These are phyloP conservation scores for Patella vulgata DNA, from an alignment of 1,140 invertebrate species.

Conservation along the genomic window DNA sequence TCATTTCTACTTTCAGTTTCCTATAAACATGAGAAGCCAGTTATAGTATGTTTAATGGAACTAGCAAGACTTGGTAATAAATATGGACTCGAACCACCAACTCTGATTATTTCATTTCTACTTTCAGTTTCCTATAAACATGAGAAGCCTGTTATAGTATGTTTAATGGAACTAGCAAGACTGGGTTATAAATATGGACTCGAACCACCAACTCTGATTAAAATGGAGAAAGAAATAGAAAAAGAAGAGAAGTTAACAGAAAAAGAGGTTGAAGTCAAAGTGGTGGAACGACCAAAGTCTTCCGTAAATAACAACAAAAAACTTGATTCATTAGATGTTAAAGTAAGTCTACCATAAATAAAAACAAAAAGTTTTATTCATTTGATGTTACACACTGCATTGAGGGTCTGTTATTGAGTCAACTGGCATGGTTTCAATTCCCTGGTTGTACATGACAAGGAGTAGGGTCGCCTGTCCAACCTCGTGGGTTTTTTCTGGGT, in stretches of 20 bases:
- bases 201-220: conserved; percentile 90
- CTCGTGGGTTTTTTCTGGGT: too few species aligned
- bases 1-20: conserved; percentile 48
- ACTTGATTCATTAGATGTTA: conserved; percentile 29
- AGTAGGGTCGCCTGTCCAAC: too few species aligned
- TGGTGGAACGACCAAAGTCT: neutral
- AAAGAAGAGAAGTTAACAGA: conserved; percentile 34
- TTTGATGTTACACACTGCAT: too few species aligned
- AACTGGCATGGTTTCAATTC: too few species aligned
- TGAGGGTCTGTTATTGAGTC: too few species aligned
- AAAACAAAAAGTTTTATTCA: too few species aligned
- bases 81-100: conserved; percentile 90
- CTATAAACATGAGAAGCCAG: conserved; percentile 91
- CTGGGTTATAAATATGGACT: conserved; percentile 88
- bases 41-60: conserved; percentile 91
- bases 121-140: conserved; percentile 77
- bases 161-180: conserved; percentile 89
- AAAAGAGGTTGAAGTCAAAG: neutral
- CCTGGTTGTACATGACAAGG: too few species aligned
- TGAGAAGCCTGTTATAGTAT: conserved; percentile 93
- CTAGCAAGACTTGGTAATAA: conserved; percentile 88
- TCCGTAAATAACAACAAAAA: neutral
- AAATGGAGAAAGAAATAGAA: conserved; percentile 96
- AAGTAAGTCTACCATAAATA: conserved; percentile 17
- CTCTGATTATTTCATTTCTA: conserved; percentile 77